phyloP scores from a whole-genome alignment of 2,888 invertebrate genomes.

The Rhagophthalmus giganteus region DNA sequence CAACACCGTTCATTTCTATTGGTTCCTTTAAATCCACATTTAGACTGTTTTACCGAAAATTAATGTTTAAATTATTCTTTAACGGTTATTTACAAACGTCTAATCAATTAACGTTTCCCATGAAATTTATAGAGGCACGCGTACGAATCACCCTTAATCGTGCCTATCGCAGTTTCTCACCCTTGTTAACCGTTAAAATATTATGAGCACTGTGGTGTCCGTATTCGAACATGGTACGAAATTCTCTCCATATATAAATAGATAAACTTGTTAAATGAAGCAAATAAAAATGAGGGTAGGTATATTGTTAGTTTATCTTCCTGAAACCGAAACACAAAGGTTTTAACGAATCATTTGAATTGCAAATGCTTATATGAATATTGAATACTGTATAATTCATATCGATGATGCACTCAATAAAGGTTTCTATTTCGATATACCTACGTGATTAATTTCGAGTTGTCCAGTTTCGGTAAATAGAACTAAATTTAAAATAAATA shows the following conservation, averaged over 20 bases:
- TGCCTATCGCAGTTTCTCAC: constrained; percentile 14
- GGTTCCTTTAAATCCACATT: too few relatives aligned
- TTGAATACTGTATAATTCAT: constrained; percentile 32
- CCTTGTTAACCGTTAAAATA: constrained; percentile 15
- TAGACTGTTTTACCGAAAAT: too few relatives aligned
- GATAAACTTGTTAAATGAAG: neutral
- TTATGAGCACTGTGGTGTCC: neutral
- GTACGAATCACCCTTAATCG: constrained; percentile 14
- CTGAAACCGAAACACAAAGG: constrained; percentile 10
- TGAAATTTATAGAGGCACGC: constrained; percentile 16
- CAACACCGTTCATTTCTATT: too few relatives aligned
- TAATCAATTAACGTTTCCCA: constrained; percentile 22
- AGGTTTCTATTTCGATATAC: constrained; percentile 11
- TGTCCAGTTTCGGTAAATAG: neutral
- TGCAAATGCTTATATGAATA: constrained; percentile 36
- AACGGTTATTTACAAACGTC: constrained; percentile 4
- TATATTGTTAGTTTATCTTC: constrained; percentile 5
- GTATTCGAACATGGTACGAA: neutral
- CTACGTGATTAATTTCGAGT: constrained; percentile 2
- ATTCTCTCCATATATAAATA: too few relatives aligned
- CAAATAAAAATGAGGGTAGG: neutral
- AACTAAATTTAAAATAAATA: constrained; percentile 1
- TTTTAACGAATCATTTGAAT: constrained; percentile 29
- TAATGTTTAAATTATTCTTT: too few relatives aligned
- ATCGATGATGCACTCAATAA: constrained; percentile 18